Evolutionary conservation across 2,113 vertebrate species (phyloP).

Genomic region (Thinocorus orbignyianus): DNA sequence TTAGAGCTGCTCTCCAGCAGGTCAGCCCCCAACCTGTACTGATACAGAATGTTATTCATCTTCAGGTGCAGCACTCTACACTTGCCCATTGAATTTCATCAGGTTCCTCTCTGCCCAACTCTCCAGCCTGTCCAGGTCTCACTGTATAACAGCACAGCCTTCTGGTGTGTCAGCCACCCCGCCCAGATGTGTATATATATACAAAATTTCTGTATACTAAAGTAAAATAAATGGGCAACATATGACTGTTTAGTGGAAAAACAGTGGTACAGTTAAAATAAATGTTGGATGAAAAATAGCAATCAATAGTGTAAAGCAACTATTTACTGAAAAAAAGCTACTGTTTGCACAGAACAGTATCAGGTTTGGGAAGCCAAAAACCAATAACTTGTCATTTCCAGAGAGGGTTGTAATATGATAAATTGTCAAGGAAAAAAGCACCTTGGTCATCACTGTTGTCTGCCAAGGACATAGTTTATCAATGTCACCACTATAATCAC

Average conservation of each 20-base stretch:
- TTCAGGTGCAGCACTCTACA: too few relatives aligned
- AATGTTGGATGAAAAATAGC: not conserved
- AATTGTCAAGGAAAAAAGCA: slow-evolving; percentile 72
- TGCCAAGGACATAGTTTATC: slow-evolving; percentile 76
- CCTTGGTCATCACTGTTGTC: slow-evolving; percentile 75
- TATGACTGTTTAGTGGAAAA: not conserved
- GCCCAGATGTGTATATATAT: too few relatives aligned
- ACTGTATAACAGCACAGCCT: too few relatives aligned
- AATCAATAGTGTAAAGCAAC: not conserved
- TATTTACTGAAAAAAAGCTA: slow-evolving; percentile 29
- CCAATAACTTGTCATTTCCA: slow-evolving; percentile 74
- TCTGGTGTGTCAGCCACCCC: too few relatives aligned
- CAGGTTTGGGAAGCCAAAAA: slow-evolving; percentile 63
- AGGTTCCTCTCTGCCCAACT: too few relatives aligned
- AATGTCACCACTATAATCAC: slow-evolving; percentile 72
- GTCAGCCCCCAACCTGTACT: too few relatives aligned
- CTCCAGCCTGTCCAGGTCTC: too few relatives aligned
- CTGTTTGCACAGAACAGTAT: slow-evolving; percentile 55
- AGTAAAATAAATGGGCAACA: not conserved
- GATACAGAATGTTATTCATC: too few relatives aligned
- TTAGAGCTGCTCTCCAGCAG: too few relatives aligned
- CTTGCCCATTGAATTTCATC: too few relatives aligned
- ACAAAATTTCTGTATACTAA: not conserved
- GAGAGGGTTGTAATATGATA: slow-evolving; percentile 73
- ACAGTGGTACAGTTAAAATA: not conserved